Percentiles rank a stretch among this genome's conserved stretches.
These are phyloP conservation scores for Lycopodina hypogea DNA, from an alignment of 37 sponge, comb jelly and placozoan species.

Conservation along the genomic window DNA sequence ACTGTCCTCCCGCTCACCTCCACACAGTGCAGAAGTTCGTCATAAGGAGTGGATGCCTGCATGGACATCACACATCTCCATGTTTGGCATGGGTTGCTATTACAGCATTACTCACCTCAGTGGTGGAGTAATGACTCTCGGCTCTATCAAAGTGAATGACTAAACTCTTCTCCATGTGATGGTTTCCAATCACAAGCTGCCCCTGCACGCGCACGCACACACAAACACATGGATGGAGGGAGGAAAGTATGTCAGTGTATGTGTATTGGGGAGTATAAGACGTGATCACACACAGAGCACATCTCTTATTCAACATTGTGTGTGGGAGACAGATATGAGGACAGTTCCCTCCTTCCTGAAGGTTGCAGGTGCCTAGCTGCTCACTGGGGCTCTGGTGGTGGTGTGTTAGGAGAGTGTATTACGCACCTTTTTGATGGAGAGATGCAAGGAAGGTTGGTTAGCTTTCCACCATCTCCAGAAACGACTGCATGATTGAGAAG, in stretches of 20 bases:
- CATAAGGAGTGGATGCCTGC: conserved; percentile 54
- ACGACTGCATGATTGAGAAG: no score
- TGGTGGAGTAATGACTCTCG: conserved; percentile 38
- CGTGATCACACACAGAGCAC: no score
- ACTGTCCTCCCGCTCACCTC: background rate
- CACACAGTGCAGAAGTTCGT: conserved; percentile 51
- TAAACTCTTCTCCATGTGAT: conserved; percentile 36
- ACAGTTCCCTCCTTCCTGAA: no score
- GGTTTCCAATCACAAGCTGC: conserved; percentile 50
- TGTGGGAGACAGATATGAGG: no score
- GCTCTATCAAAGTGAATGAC: conserved; percentile 43
- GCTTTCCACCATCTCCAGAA: conserved; percentile 41
- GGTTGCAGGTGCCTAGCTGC: no score
- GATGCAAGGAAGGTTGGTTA: conserved; percentile 43
- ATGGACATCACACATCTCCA: background rate
- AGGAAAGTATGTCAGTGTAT: no score
- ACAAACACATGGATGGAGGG: no score
- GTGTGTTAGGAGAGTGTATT: no score
- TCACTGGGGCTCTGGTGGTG: no score
- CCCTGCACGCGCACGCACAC: conserved; percentile 28
- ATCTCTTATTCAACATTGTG: no score
- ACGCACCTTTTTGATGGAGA: conserved; percentile 35
- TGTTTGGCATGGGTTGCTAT: no score
- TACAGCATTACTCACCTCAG: conserved; percentile 29
- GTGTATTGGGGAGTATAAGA: no score